These are phyloP conservation scores for Hemithea aestivaria DNA, from an alignment of 2,888 invertebrate species.

Conservation along the genomic window DNA sequence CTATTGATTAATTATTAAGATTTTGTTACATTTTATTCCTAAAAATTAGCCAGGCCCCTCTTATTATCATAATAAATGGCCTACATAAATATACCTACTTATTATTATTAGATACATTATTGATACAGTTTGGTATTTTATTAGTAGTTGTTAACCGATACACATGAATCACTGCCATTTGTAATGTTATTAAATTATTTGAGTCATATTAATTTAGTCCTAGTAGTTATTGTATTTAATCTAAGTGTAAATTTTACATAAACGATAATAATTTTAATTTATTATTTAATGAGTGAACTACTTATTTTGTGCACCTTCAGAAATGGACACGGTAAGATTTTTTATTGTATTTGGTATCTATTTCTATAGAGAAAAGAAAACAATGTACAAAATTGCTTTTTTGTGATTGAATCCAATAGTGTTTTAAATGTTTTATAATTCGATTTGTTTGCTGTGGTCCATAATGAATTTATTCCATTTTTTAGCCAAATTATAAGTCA, in stretches of 20 bases:
- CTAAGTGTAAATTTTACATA: slow-evolving; percentile 58
- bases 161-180: slow-evolving; percentile 32
- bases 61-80: too few relatives aligned
- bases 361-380: slow-evolving; percentile 3
- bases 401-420: neutral
- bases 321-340: slow-evolving; percentile 32
- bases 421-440: too few relatives aligned
- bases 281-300: slow-evolving; percentile 38
- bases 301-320: slow-evolving; percentile 46
- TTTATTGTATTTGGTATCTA: too few relatives aligned
- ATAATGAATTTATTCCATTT: slow-evolving; percentile 54
- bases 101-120: too few relatives aligned
- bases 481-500: slow-evolving; percentile 76
- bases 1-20: too few relatives aligned
- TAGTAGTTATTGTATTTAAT: slow-evolving; percentile 45
- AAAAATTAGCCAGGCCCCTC: too few relatives aligned
- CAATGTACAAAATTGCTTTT: too few relatives aligned
- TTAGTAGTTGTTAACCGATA: slow-evolving; percentile 13
- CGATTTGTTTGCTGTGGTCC: slow-evolving; percentile 36
- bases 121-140: slow-evolving; percentile 1
- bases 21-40: too few relatives aligned
- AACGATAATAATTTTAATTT: slow-evolving; percentile 39
- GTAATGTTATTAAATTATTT: slow-evolving; percentile 28
- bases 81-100: too few relatives aligned
- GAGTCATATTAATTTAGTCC: slow-evolving; percentile 29